These are phyloP conservation scores for Nomada flava DNA, from an alignment of 2,888 invertebrate genomes.

Conservation along the genomic window DNA sequence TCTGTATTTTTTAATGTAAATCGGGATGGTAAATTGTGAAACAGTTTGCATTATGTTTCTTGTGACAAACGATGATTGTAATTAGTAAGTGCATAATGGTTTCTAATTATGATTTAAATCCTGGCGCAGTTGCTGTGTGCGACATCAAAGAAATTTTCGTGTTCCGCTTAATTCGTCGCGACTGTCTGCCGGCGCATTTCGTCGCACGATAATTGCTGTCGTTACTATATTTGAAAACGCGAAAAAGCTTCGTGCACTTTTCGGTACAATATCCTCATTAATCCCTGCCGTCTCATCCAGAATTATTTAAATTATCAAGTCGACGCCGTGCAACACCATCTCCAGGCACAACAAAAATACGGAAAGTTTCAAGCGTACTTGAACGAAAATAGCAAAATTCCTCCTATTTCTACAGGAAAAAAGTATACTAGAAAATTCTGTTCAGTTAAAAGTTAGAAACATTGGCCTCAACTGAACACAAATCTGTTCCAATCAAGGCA, in stretches of 20 bases:
- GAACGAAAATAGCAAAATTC: background rate
- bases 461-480: too few relatives aligned
- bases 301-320: slow-evolving; percentile 15
- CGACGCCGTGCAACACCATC: too few relatives aligned
- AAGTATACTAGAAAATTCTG: too few relatives aligned
- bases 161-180: slow-evolving; percentile 38
- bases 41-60: background rate
- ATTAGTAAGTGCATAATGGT: slow-evolving; percentile 26
- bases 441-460: too few relatives aligned
- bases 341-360: background rate
- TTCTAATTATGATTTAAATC: slow-evolving; percentile 47
- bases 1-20: too few relatives aligned
- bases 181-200: slow-evolving; percentile 28
- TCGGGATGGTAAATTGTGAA: background rate
- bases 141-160: slow-evolving; percentile 56
- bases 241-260: slow-evolving; percentile 18
- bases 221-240: slow-evolving; percentile 48
- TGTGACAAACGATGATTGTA: background rate
- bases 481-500: too few relatives aligned
- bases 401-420: too few relatives aligned
- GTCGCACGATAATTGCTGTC: slow-evolving; percentile 47
- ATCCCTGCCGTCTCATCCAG: background rate
- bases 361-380: background rate
- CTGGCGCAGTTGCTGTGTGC: slow-evolving; percentile 38
- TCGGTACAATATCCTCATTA: slow-evolving; percentile 38